Evolutionary conservation across 2,888 invertebrate species (phyloP), one percentile per base, ranked within the genome.

Genomic region (Plebejus anna): DNA sequence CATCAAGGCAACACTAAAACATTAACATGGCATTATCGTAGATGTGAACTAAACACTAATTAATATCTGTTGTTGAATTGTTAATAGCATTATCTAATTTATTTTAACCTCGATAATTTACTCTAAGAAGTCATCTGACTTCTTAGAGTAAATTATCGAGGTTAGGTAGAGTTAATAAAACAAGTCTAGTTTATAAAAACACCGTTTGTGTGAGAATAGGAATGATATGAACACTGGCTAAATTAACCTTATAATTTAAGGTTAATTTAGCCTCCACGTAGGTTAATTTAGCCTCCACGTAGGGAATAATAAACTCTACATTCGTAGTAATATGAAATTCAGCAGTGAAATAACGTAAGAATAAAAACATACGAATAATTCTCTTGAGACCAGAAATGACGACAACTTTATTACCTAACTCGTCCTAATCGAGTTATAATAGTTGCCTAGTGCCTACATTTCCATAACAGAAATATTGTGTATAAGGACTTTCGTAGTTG

Each of bases 381-480:
- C 32, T 13, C 66, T 16, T 13, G 32, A 11, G 66, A 28, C 36
- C 32, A 59, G 7, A 59, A n/a, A 7, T 11, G 28, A 61, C 22
- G 61, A 11, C 28, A 22, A 9, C 11, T 61, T 28, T 61, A 61
- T 59, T 9, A 61, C 28, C 28, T 61, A 61, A 61, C 28, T 9
- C 28, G 11, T 28, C 28, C 9, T 61, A 61, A 28, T 28, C 61
- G 61, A 61, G 61, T 61, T 61, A 61, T 61, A 61, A 22, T 61
- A 61, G 22, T 9, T 2, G 11, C 11, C 61, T 28, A 28, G 3
- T 2, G 11, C 11, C 61, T 28, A 28, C 9, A 61, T 61, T 61
- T 66, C 32, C 16, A 66, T 66, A 36, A 32, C 32, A 66, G 66
- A 66, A 66, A 66, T 61, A 32, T 32, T 66, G 66, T 66, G 13